These are phyloP conservation scores for Tenualosa ilisha DNA, from an alignment of 2,797 vertebrate genomes.

Conservation along the genomic window DNA sequence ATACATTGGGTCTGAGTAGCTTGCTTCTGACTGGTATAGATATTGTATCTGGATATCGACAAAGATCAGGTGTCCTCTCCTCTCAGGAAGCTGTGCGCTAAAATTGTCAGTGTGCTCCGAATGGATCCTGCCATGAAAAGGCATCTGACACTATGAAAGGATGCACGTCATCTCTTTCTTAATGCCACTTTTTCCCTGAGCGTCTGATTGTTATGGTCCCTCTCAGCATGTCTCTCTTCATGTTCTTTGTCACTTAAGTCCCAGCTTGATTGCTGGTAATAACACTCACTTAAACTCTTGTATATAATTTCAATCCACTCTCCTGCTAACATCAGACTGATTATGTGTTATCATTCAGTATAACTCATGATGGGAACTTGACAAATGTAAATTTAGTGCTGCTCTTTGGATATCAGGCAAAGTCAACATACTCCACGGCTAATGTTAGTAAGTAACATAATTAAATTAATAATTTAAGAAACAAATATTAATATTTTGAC, in stretches of 20 bases:
- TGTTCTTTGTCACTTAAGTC: not conserved
- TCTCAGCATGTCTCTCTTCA: not conserved
- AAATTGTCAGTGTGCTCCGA: constrained; percentile 45
- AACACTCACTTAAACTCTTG: not conserved
- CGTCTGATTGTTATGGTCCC: not conserved
- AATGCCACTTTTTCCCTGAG: not conserved
- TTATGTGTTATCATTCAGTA: not conserved
- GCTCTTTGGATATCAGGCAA: not conserved
- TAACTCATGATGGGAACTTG: not conserved
- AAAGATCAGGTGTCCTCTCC: constrained; percentile 40
- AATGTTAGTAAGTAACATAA: not conserved
- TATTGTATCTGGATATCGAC: constrained; percentile 28
- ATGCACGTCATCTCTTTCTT: not conserved
- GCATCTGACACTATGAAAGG: constrained; percentile 32
- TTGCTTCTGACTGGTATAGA: constrained; percentile 28
- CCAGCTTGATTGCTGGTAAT: not conserved
- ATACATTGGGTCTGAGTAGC: not conserved
- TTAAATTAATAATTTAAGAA: not conserved
- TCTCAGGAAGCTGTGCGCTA: constrained; percentile 36
- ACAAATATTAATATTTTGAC: not conserved
- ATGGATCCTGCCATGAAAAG: constrained; percentile 50
- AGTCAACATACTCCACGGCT: not conserved
- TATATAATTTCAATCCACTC: not conserved
- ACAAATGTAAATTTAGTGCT: not conserved
- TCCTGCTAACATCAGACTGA: not conserved